Evolutionary conservation across 2,888 invertebrate genomes (phyloP).

Genomic region (Habrosyne pyritoides): DNA sequence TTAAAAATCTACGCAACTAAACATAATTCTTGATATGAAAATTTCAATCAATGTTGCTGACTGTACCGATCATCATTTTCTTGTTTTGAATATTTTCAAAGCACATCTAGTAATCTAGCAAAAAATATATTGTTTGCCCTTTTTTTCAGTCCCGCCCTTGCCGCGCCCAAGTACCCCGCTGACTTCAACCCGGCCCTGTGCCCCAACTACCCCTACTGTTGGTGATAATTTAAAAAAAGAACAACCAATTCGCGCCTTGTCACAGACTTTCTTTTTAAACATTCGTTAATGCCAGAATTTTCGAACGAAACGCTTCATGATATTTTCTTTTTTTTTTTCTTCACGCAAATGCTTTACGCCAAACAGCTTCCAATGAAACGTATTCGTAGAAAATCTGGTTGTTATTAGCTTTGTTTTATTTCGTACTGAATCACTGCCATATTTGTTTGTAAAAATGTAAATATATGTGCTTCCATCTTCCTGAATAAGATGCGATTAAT

Average conservation of each 20-base stretch:
- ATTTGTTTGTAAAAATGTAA: conserved; percentile 14
- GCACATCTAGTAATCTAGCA: no score
- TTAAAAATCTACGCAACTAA: no score
- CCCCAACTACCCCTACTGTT: conserved; percentile 85
- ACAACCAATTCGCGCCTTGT: conserved; percentile 3
- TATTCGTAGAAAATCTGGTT: not conserved
- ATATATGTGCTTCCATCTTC: conserved; percentile 25
- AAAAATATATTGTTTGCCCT: no score
- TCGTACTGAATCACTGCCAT: conserved; percentile 8
- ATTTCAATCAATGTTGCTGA: no score
- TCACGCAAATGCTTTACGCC: not conserved
- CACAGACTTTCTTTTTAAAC: not conserved
- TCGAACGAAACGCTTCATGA: not conserved
- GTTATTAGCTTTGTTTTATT: not conserved
- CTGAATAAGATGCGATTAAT: conserved; percentile 26
- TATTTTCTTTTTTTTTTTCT: not conserved
- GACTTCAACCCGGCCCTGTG: conserved; percentile 79
- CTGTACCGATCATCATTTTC: no score
- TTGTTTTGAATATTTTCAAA: no score
- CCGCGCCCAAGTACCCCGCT: conserved; percentile 77
- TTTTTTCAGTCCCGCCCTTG: conserved; percentile 55
- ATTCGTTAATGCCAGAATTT: conserved; percentile 1
- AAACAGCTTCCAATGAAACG: not conserved
- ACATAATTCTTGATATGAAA: no score
- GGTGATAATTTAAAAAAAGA: conserved; percentile 31